These are phyloP conservation scores for zebrafish (Danio rerio) DNA, from an alignment of 2,113 vertebrate genomes.

Conservation along the genomic window GRCz12tu NC_133182.1:26879501-26880000, in stretches of 20 bases:
- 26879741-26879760: not conserved
- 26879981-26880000: not conserved
- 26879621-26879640: not conserved
- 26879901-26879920: constrained; percentile 31
- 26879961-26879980: constrained; percentile 24
- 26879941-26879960: constrained; percentile 31
- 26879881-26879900: constrained; percentile 22
- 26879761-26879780: not conserved
- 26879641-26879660: not conserved
- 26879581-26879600: not conserved
- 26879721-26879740: not conserved
- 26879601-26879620: not conserved
- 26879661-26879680: too few species aligned
- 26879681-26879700: not conserved
- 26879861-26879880: constrained; percentile 33
- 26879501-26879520: not conserved
- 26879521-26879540: not conserved
- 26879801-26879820: constrained; percentile 7
- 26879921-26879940: constrained; percentile 41
- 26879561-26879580: not conserved
- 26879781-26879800: constrained; percentile 1
- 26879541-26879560: not conserved
- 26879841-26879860: constrained; percentile 55
- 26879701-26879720: not conserved
- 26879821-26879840: constrained; percentile 46